Percentiles rank a stretch among this genome's conserved stretches.
phyloP scores from a whole-genome alignment of 35 echinoderm and acorn worm species.

The Apostichopus californicus region DNA sequence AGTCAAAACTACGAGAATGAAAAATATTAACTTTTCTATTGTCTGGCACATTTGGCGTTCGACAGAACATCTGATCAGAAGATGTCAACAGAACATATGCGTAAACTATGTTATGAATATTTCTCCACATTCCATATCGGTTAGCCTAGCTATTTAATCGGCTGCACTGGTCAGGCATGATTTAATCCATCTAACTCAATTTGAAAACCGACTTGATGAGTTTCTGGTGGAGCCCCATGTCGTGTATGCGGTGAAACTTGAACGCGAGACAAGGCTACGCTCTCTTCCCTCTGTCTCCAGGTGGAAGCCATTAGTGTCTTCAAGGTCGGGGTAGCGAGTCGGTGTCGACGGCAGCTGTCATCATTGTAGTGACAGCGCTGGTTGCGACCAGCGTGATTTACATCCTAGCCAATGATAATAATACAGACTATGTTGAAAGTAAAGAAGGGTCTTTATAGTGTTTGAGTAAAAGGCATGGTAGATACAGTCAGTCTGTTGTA shows the following conservation, averaged over 20 bases:
- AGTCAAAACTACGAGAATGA: too few species aligned
- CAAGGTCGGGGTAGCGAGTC: conserved; percentile 44
- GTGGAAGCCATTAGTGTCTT: conserved; percentile 56
- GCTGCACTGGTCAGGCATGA: conserved; percentile 22
- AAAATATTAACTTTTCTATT: too few species aligned
- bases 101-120: too few species aligned
- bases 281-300: conserved; percentile 44
- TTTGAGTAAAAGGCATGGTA: too few species aligned
- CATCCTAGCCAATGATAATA: conserved; percentile 32
- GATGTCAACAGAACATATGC: not conserved
- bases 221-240: conserved; percentile 36
- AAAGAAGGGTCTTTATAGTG: not conserved
- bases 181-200: conserved; percentile 42
- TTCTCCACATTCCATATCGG: too few species aligned
- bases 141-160: not conserved
- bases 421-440: not conserved
- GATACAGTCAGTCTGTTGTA: too few species aligned
- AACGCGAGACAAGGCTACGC: conserved; percentile 46
- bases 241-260: conserved; percentile 51
- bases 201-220: conserved; percentile 42
- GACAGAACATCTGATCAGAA: not conserved
- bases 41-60: not conserved
- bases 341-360: conserved; percentile 41
- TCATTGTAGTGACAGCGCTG: conserved; percentile 32
- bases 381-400: conserved; percentile 53